Evolutionary conservation across 1,140 invertebrate species (phyloP).

Genomic region (Helicoverpa armigera): DNA sequence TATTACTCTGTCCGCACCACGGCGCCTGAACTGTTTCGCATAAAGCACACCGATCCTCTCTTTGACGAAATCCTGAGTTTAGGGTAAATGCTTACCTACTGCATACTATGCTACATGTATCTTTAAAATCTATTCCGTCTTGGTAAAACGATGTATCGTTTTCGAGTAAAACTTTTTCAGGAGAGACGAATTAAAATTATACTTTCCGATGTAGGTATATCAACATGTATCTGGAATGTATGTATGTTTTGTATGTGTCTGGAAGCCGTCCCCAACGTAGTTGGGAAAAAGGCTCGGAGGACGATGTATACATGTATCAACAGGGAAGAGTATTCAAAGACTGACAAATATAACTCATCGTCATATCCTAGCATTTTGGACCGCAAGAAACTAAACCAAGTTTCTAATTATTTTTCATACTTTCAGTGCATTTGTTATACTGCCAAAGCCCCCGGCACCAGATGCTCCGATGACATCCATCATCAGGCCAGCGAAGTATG

Average conservation of each 20-base stretch:
- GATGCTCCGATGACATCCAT: slow-evolving; percentile 61
- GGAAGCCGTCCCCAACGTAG: too few relatives aligned
- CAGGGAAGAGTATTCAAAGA: too few relatives aligned
- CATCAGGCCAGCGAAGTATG: slow-evolving; percentile 65
- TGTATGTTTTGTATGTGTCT: too few relatives aligned
- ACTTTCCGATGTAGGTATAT: too few relatives aligned
- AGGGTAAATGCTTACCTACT: slow-evolving; percentile 66
- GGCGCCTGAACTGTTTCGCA: slow-evolving; percentile 86
- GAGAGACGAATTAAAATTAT: too few relatives aligned
- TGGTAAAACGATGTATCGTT: too few relatives aligned
- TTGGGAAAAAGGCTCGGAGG: too few relatives aligned
- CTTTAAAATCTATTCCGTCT: not conserved
- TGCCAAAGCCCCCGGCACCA: slow-evolving; percentile 64
- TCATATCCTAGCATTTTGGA: too few relatives aligned
- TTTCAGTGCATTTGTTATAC: slow-evolving; percentile 63
- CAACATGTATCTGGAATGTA: too few relatives aligned
- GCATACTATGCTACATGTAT: not conserved
- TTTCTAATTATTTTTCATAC: not conserved
- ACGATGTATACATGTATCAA: too few relatives aligned
- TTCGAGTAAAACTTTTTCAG: too few relatives aligned
- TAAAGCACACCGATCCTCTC: slow-evolving; percentile 66
- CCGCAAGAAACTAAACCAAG: not conserved
- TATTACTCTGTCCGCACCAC: slow-evolving; percentile 88
- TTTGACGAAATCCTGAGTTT: slow-evolving; percentile 76
- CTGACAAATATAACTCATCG: too few relatives aligned